These are phyloP conservation scores for Hydractinia echinata DNA, from an alignment of 30 jellyfish, hydroid and myxozoan species.

Conservation along the genomic window DNA sequence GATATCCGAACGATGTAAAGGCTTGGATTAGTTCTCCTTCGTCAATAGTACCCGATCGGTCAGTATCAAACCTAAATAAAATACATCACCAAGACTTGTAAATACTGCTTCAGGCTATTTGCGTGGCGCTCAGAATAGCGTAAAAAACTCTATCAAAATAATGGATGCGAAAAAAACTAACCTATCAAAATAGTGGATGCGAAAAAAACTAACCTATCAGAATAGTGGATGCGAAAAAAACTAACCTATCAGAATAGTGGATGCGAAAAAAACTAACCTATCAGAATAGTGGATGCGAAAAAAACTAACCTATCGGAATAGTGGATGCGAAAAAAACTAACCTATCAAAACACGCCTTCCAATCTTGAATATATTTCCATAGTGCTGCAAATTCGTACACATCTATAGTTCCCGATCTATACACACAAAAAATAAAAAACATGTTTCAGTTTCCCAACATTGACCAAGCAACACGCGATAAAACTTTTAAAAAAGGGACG, in stretches of 20 bases:
- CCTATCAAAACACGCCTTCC: slow-evolving; percentile 98
- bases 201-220: too few species aligned
- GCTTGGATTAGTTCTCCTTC: slow-evolving; percentile 76
- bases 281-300: neutral
- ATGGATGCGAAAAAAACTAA: too few species aligned
- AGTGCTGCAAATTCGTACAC: slow-evolving; percentile 95
- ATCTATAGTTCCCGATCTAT: slow-evolving; percentile 93
- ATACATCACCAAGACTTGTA: neutral
- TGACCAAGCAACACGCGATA: neutral
- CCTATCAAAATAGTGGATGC: too few species aligned
- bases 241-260: too few species aligned
- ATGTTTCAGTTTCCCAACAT: neutral
- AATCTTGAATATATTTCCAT: slow-evolving; percentile 98
- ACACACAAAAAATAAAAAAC: neutral
- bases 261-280: too few species aligned
- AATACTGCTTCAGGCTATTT: neutral
- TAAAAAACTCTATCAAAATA: too few species aligned
- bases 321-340: neutral
- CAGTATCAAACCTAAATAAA: slow-evolving; percentile 80
- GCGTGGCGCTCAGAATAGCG: too few species aligned
- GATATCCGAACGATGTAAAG: slow-evolving; percentile 84
- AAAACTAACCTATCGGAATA: slow-evolving; percentile 57
- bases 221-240: too few species aligned
- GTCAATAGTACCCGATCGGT: slow-evolving; percentile 96
- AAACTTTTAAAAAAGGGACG: too few species aligned